These are phyloP conservation scores for Scolopax rusticola DNA, from an alignment of 2,797 vertebrate genomes.

Conservation along the genomic window DNA sequence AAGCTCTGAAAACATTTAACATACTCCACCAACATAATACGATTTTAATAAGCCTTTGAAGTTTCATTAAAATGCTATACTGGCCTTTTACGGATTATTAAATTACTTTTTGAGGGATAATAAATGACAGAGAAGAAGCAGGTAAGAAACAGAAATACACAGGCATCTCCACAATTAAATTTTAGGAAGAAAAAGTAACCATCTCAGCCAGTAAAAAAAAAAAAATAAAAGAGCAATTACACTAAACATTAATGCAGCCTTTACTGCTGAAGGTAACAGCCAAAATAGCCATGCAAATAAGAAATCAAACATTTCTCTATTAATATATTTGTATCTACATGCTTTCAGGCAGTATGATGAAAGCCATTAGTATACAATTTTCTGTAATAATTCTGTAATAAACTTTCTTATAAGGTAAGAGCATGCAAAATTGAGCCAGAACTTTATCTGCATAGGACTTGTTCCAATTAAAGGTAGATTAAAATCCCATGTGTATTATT, in stretches of 20 bases:
- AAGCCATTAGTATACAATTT: neutral
- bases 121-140: neutral
- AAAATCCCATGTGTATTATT: neutral
- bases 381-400: neutral
- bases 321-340: neutral
- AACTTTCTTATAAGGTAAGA: neutral
- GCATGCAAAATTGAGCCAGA: neutral
- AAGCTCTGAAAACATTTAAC: neutral
- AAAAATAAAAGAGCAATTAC: neutral
- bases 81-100: neutral
- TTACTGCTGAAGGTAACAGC: neutral
- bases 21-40: neutral
- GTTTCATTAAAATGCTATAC: neutral
- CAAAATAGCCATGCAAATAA: neutral
- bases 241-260: neutral
- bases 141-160: neutral
- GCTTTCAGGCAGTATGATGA: neutral
- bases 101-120: neutral
- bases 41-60: neutral
- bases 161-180: neutral
- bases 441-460: neutral
- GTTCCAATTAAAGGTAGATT: neutral
- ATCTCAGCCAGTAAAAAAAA: neutral
- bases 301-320: neutral
- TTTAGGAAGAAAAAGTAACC: accelerated